Evolutionary conservation across 1,140 invertebrate genomes (phyloP).

Genomic region (Pogonomyrmex californicus): DNA sequence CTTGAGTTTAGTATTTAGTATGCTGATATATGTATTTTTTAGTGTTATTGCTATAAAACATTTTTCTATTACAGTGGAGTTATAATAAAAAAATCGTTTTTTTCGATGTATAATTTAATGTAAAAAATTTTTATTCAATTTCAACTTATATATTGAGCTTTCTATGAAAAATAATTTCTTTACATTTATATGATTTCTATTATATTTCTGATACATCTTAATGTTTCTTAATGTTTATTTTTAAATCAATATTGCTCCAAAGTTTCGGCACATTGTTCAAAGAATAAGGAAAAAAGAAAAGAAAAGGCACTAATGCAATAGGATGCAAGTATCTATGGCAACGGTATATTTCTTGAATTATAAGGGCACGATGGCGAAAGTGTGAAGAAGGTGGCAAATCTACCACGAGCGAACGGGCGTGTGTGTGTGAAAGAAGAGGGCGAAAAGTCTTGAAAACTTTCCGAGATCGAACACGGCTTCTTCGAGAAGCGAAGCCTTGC

Average conservation of each 20-base stretch:
- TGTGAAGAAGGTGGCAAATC: constrained; percentile 42
- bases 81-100: background rate
- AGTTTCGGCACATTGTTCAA: constrained; percentile 40
- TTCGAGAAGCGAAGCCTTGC: constrained; percentile 61
- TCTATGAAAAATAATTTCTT: background rate
- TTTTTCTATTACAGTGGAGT: background rate
- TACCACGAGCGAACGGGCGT: constrained; percentile 25
- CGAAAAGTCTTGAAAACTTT: constrained; percentile 68
- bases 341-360: constrained; percentile 63
- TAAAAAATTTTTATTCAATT: background rate
- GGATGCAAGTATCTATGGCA: constrained; percentile 47
- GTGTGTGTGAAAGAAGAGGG: constrained; percentile 57
- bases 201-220: background rate
- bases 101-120: background rate
- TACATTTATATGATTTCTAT: background rate
- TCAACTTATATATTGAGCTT: background rate
- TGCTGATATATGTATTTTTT: background rate
- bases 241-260: constrained; percentile 10
- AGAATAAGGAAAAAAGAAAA: background rate
- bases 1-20: constrained; percentile 13
- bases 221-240: constrained; percentile 5
- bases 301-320: constrained; percentile 26
- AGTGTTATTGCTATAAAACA: background rate
- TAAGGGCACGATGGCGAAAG: constrained; percentile 36
- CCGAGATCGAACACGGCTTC: constrained; percentile 70